Evolutionary conservation across 2,113 vertebrate genomes (phyloP).

Genomic region (Pelmatolapia mariae): DNA sequence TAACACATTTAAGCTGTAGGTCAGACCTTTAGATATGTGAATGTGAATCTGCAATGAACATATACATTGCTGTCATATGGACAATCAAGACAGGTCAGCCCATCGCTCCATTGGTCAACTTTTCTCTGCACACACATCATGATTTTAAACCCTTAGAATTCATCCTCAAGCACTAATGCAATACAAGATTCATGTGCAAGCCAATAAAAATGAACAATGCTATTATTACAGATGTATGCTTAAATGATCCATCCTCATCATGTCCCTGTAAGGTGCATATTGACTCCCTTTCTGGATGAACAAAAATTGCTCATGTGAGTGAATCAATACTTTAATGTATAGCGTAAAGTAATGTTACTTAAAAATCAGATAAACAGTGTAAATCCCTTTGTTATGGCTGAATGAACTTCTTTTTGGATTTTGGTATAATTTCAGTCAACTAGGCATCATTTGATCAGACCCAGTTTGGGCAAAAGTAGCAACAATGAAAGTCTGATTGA

Average conservation of each 20-base stretch:
- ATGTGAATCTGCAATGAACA: neutral
- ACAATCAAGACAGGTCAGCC: neutral
- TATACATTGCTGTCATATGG: neutral
- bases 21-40: neutral
- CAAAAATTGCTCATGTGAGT: slow-evolving; percentile 28
- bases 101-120: neutral
- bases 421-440: neutral
- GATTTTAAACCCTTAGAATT: neutral
- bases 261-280: slow-evolving; percentile 52
- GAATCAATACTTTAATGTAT: slow-evolving; percentile 55
- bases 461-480: neutral
- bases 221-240: slow-evolving; percentile 17
- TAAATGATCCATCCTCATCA: slow-evolving; percentile 34
- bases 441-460: neutral
- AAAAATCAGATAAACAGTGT: slow-evolving; percentile 15
- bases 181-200: neutral
- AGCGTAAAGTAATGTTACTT: slow-evolving; percentile 21
- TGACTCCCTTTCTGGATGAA: slow-evolving; percentile 25
- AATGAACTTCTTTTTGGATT: neutral
- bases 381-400: neutral
- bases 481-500: neutral
- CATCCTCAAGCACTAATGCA: neutral
- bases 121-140: neutral
- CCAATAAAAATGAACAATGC: neutral
- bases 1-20: neutral